Evolutionary conservation across 2,113 vertebrate genomes (phyloP).

Genomic region (Passer domesticus): DNA sequence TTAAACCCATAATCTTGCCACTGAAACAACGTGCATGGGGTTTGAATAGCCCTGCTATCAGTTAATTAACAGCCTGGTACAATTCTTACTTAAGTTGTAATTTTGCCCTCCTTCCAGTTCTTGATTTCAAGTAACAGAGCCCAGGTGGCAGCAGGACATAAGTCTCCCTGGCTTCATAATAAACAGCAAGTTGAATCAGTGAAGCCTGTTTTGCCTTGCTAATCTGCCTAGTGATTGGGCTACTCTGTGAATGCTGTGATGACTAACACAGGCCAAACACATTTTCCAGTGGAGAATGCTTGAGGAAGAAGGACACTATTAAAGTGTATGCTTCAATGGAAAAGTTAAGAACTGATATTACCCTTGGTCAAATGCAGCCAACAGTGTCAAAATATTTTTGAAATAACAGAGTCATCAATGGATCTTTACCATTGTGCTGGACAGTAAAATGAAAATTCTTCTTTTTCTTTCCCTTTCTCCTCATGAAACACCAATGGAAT

Average conservation of each 20-base stretch:
- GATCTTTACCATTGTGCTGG: background rate
- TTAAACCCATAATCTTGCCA: background rate
- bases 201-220: background rate
- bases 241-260: background rate
- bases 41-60: background rate
- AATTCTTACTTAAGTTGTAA: background rate
- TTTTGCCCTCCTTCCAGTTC: background rate
- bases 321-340: background rate
- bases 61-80: background rate
- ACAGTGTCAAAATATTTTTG: background rate
- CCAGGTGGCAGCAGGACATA: background rate
- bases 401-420: background rate
- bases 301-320: background rate
- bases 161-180: background rate
- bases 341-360: background rate
- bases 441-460: background rate
- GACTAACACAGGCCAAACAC: fast-evolving
- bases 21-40: background rate
- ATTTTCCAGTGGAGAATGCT: background rate
- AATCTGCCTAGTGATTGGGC: background rate
- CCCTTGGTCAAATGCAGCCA: background rate
- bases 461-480: background rate
- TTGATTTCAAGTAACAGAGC: background rate
- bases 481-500: background rate
- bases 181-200: background rate